Conservation (phyloP, 2,113 vertebrate genomes). For the Pica pica region DNA sequence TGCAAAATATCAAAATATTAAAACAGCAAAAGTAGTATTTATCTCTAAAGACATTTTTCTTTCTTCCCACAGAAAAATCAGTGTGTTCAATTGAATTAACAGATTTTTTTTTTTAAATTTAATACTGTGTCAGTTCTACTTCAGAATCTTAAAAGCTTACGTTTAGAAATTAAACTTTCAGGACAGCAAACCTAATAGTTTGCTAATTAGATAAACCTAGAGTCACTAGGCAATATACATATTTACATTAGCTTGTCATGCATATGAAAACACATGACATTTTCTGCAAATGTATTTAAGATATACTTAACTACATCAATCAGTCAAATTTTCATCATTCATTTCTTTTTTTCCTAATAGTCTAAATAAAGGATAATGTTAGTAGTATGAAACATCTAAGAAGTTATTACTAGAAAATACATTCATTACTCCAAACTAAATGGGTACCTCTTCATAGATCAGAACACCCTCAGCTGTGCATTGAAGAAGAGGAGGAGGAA, state of each 20-base stretch:
- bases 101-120: neutral
- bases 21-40: neutral
- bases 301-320: neutral
- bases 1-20: neutral
- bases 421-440: neutral
- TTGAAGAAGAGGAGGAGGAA: neutral
- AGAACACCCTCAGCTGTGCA: neutral
- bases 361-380: neutral
- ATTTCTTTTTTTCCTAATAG: neutral
- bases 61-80: neutral
- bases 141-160: neutral
- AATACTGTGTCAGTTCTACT: neutral
- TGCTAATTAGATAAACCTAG: neutral
- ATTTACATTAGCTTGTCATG: neutral
- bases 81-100: neutral
- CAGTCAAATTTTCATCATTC: neutral
- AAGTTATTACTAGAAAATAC: neutral
- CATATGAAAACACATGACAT: neutral
- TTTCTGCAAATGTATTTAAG: neutral
- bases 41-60: neutral
- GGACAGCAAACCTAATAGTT: neutral
- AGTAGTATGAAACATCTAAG: neutral
- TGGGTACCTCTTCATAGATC: accelerated
- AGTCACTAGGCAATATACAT: neutral
- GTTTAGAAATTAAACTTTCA: neutral